Conservation (phyloP, 1,140 invertebrate species). For the Liolophura sinensis region DNA sequence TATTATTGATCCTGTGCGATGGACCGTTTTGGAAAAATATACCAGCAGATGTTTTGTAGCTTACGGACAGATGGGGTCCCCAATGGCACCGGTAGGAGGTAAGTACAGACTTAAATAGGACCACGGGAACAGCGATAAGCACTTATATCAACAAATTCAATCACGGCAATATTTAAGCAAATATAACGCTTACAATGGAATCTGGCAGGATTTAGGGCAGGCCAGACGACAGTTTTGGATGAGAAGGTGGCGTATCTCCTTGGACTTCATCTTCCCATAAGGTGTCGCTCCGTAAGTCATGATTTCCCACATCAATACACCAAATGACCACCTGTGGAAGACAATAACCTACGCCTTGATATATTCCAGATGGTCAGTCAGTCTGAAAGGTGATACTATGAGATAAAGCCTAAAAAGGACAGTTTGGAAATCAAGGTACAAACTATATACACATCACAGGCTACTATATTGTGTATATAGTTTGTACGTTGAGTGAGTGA, state of each 20-base stretch:
- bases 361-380: too few relatives aligned
- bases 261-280: constrained; percentile 79
- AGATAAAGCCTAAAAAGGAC: constrained; percentile 51
- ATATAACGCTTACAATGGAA: constrained; percentile 45
- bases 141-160: too few relatives aligned
- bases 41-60: too few relatives aligned
- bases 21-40: too few relatives aligned
- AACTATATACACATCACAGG: too few relatives aligned
- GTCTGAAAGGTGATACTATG: constrained; percentile 55
- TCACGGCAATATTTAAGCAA: too few relatives aligned
- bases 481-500: too few relatives aligned
- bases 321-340: constrained; percentile 59
- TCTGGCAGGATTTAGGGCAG: constrained; percentile 43
- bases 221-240: constrained; percentile 48
- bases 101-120: not conserved
- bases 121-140: not conserved
- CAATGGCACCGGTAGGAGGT: too few relatives aligned
- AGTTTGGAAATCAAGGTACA: too few relatives aligned
- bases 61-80: too few relatives aligned
- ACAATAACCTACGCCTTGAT: not conserved
- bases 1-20: too few relatives aligned
- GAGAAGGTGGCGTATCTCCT: constrained; percentile 71
- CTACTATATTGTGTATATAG: not conserved
- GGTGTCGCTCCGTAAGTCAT: constrained; percentile 67
- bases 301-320: constrained; percentile 61